Base-by-base conservation (phyloP, 1,140 invertebrate genomes). In the Drosophila bifasciata region DNA sequence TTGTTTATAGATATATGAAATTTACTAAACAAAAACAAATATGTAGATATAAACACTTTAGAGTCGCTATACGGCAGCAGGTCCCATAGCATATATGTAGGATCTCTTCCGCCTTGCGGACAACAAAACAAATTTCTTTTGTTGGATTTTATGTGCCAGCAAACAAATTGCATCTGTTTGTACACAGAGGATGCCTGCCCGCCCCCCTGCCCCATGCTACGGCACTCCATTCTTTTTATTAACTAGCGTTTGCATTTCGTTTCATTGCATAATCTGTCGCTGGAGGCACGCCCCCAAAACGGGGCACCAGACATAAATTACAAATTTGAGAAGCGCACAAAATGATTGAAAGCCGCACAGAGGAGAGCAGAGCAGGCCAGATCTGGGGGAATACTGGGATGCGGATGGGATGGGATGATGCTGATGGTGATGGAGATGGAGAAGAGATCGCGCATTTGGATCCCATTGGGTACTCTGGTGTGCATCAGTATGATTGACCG, bases 181-280 rank as follows among this genome's bases (percentile, higher is more conserved):
- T 16, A 5, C 39, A 5, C 9, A 19, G 1, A 32, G 28, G 16
- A 36, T 49, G 9, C 40, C 15, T 55, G 36, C 28, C 46, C 9
- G 21, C 19, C 13, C 32, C 9, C 3, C 32, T 36, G n/a, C 1
- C 49, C 21, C 28, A 7, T 9, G 28, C 28, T 8, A 7, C 16
- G 25, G 13, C 49, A 49, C 57, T 44, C 73, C 23, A 63, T 86
- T 70, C 84, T 64, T 80, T 86, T 86, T 80, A 86, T 86, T 86
- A 86, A 80, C 81, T 77, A 53, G 68, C 48, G 57, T 76, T 71
- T 79, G 55, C 58, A 68, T 66, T n/a, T n/a, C 60, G 49, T 43
- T 68, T 76, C 45, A 89, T 90, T 90, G 86, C 88, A 86, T 86
- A 89, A 90, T 90, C 76, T 90, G 86, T 90, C 78, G 66, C 66